Percentiles rank a stretch among this genome's conserved stretches.
These are phyloP conservation scores for Vireo altiloquus DNA, from an alignment of 2,113 vertebrate species.

Conservation along the genomic window DNA sequence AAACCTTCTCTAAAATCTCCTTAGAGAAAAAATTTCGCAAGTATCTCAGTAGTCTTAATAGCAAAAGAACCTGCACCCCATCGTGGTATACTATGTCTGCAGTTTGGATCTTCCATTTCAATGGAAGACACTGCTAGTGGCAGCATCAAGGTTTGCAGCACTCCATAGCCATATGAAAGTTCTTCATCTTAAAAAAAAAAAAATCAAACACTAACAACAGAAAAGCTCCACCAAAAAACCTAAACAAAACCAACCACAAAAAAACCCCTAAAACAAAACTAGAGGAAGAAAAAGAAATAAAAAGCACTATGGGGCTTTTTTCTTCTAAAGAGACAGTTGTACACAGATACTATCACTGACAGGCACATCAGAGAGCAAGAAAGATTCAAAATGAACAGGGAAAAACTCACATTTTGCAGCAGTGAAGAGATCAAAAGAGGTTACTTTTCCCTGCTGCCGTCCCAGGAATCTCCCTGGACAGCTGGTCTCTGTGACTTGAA, in stretches of 20 bases:
- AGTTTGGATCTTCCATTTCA: not conserved
- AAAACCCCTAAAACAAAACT: not conserved
- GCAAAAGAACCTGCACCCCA: not conserved
- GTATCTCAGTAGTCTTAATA: not conserved
- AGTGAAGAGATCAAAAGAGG: slow-evolving; percentile 38
- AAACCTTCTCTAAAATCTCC: not conserved
- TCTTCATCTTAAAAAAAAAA: not conserved
- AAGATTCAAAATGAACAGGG: not conserved
- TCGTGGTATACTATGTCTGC: not conserved
- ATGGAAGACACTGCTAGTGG: not conserved
- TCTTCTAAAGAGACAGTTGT: not conserved
- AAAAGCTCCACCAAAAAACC: not conserved
- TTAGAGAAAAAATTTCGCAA: not conserved
- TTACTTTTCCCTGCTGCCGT: not conserved
- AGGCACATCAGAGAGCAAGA: slow-evolving; percentile 24
- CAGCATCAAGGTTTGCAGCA: not conserved
- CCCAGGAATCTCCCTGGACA: slow-evolving; percentile 26
- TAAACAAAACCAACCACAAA: not conserved
- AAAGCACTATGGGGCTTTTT: not conserved
- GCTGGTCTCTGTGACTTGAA: slow-evolving; percentile 17
- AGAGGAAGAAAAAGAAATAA: not conserved
- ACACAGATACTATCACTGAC: not conserved
- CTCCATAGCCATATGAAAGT: not conserved
- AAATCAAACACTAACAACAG: not conserved
- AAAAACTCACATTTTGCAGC: not conserved